These are phyloP conservation scores for Apogon talboti DNA, from an alignment of 2,797 vertebrate species.

Conservation along the genomic window DNA sequence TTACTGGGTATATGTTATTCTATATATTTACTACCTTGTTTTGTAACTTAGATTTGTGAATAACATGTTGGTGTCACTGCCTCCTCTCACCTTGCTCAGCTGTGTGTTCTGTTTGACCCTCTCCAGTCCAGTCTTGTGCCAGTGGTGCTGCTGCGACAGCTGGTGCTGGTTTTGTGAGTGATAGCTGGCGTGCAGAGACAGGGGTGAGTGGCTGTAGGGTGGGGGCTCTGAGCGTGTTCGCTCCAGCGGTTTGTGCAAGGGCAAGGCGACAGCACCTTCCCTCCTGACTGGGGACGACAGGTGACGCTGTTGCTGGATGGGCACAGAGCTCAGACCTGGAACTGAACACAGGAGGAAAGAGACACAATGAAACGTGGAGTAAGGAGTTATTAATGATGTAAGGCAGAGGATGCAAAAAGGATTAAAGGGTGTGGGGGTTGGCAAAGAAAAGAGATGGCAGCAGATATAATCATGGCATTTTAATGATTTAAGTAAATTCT, in stretches of 20 bases:
- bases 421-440: neutral
- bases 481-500: neutral
- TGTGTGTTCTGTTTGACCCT: conserved; percentile 80
- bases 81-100: conserved; percentile 69
- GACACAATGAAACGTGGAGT: neutral
- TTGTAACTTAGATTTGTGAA: neutral
- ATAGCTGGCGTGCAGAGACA: conserved; percentile 51
- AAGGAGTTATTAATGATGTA: neutral
- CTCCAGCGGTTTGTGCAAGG: conserved; percentile 87
- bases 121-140: conserved; percentile 78
- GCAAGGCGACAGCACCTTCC: conserved; percentile 63
- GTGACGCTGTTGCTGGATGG: conserved; percentile 62
- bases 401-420: neutral
- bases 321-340: conserved; percentile 58
- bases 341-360: conserved; percentile 50
- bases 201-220: conserved; percentile 85
- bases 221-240: conserved; percentile 91
- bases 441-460: neutral
- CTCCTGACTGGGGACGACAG: conserved; percentile 60
- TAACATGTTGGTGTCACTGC: neutral
- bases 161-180: conserved; percentile 62
- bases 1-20: neutral
- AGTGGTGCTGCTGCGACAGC: conserved; percentile 78
- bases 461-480: neutral
- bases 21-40: too few relatives aligned